Conservation (phyloP, 2,797 vertebrate genomes). For the Natrix natrix region DNA sequence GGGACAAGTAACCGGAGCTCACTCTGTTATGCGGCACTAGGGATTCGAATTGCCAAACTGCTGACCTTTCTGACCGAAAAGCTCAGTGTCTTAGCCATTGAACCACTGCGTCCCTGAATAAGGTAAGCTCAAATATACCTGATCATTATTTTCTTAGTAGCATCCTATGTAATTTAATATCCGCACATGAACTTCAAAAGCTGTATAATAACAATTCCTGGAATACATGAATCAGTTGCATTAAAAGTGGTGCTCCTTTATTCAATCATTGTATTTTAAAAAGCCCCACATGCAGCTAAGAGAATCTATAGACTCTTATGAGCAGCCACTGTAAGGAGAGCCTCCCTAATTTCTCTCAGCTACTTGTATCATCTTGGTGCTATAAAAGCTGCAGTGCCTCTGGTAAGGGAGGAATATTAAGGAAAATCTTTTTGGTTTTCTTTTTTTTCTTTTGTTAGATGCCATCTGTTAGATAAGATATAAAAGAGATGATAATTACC, state of each 20-base stretch:
- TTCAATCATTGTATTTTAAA: neutral
- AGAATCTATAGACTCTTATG: neutral
- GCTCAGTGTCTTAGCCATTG: too few species aligned
- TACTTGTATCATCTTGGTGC: neutral
- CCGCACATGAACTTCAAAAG: slow-evolving; percentile 7
- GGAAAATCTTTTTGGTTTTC: slow-evolving; percentile 19
- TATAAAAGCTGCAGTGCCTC: neutral
- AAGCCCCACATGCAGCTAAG: neutral
- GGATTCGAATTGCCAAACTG: too few species aligned
- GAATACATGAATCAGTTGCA: neutral
- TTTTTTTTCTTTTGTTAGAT: slow-evolving; percentile 33
- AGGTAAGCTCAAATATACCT: neutral
- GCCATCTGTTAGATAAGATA: slow-evolving; percentile 38
- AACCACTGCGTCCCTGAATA: too few species aligned
- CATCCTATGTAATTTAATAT: neutral
- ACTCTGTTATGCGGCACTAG: too few species aligned
- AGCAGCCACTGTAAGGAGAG: slow-evolving; percentile 20
- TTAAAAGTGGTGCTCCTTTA: neutral
- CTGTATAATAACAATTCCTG: slow-evolving; percentile 3
- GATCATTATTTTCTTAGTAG: neutral
- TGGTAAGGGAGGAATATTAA: slow-evolving; percentile 14
- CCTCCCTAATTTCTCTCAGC: slow-evolving; percentile 49
- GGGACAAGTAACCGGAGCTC: too few species aligned
- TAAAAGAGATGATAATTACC: slow-evolving; percentile 33
- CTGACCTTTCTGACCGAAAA: too few species aligned